Base-by-base conservation (phyloP, 2,888 invertebrate species). In the Ceramica pisi region DNA sequence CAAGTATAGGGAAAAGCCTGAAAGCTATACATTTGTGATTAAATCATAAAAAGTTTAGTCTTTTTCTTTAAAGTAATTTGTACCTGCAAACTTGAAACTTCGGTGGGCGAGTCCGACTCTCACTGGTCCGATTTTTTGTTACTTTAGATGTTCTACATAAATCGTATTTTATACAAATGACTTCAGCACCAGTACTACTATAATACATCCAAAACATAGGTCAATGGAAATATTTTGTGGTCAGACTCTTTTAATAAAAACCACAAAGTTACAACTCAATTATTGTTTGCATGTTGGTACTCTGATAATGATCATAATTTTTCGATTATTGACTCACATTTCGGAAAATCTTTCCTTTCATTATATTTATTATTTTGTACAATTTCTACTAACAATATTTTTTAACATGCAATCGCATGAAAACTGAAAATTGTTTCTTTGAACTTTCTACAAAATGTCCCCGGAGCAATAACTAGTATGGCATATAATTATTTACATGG, bases 351-450 rank as follows among this genome's bases (percentile, higher is more conserved):
- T 41, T 44, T 68, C 19, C 21, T 23, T 53, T 62, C 26, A 26
- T 69, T 75, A 44, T 65, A 50, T 77, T 77, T 63, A 66, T 75
- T 69, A 75, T 64, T 57, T 56, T 67, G 35, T 67, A 68, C 48
- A 55, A 53, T 70, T 70, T 66, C 26, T 50, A 55, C 71, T 72
- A 38, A 48, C 38, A 38, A 56, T 56, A 53, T 38, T 71, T 81
- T 66, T 69, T 46, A 57, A 61, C 83, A 79, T 82, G 75, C 83
- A 75, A 81, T 79, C 68, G 71, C 80, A 79, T 82, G 71, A 75
- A 79, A 67, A 53, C 63, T 41, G 0, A 75, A 71, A 69, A 71
- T 82, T 55, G 19, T 62, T 81, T 82, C 81, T 71, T 75, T 75
- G 80, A 81, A 82, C 67, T 69, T 79, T 75, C 23, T 59, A 66